These are phyloP conservation scores for Xanthia togata DNA, from an alignment of 2,888 invertebrate genomes.

Conservation along the genomic window DNA sequence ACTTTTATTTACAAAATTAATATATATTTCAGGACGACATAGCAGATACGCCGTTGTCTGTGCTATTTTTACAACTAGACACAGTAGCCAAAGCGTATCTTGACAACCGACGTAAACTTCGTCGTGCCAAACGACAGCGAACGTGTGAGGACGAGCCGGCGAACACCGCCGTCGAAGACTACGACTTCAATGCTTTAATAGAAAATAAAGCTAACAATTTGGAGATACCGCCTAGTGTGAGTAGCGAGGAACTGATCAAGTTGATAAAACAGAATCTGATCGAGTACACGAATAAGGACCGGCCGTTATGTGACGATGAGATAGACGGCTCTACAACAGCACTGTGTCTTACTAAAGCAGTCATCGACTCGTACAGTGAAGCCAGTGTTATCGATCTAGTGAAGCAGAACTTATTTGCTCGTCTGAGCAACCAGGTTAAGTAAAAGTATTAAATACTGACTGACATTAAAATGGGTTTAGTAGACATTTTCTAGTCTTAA, in stretches of 20 bases:
- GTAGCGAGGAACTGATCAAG: conserved; percentile 76
- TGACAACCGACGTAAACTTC: conserved; percentile 80
- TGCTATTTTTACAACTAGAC: conserved; percentile 85
- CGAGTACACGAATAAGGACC: conserved; percentile 73
- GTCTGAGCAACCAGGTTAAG: conserved; percentile 70
- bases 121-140: conserved; percentile 82
- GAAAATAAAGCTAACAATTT: conserved; percentile 78
- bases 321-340: conserved; percentile 80
- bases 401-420: conserved; percentile 87
- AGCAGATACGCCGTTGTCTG: conserved; percentile 85
- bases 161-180: conserved; percentile 66
- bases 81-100: conserved; percentile 82
- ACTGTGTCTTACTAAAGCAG: conserved; percentile 83
- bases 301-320: conserved; percentile 77
- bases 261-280: conserved; percentile 81
- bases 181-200: conserved; percentile 77
- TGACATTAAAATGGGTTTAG: not conserved
- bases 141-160: conserved; percentile 78
- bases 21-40: conserved; percentile 84
- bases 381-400: conserved; percentile 90
- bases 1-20: conserved; percentile 7
- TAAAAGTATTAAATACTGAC: conserved; percentile 18
- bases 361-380: conserved; percentile 92
- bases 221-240: conserved; percentile 74
- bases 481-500: conserved; percentile 42